Evolutionary conservation across 2,113 vertebrate genomes (phyloP).

Genomic region (Psittacara wagleri): DNA sequence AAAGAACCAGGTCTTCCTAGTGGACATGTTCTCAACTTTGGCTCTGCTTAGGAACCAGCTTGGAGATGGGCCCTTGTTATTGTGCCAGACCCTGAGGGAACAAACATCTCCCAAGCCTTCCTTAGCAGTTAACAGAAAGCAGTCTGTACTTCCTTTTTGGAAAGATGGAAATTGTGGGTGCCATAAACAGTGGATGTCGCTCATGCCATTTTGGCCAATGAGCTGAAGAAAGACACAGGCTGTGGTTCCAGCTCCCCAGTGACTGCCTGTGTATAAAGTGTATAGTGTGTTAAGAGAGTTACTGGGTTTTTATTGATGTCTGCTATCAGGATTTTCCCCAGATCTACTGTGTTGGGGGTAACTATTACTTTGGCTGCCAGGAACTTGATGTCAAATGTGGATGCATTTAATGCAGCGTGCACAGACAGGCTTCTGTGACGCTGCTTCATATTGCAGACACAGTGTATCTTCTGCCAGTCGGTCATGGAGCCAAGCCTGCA

Average conservation of each 20-base stretch:
- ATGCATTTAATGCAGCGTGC: neutral
- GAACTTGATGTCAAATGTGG: neutral
- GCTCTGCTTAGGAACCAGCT: constrained; percentile 72
- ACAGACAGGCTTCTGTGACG: neutral
- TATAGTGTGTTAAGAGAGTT: constrained; percentile 45
- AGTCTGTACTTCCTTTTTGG: constrained; percentile 36
- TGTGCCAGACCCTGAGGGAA: constrained; percentile 50
- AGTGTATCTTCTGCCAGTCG: constrained; percentile 62
- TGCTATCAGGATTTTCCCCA: neutral
- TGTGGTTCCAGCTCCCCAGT: constrained; percentile 59
- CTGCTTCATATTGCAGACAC: constrained; percentile 7
- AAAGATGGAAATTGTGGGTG: constrained; percentile 49
- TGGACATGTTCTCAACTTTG: constrained; percentile 67
- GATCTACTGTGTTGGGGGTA: constrained; percentile 57
- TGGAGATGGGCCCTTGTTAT: constrained; percentile 33
- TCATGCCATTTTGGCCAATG: neutral
- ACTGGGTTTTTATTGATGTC: constrained; percentile 46
- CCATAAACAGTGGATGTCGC: constrained; percentile 52
- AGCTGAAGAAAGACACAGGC: constrained; percentile 71
- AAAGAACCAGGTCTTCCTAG: constrained; percentile 65
- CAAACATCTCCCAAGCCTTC: no score
- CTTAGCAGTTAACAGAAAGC: constrained; percentile 49
- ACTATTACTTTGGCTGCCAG: constrained; percentile 61
- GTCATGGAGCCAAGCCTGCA: constrained; percentile 62
- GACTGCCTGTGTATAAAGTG: constrained; percentile 78